These are phyloP conservation scores for Cebus imitator DNA, from an alignment of 2,113 vertebrate genomes.

Conservation along the genomic window DNA sequence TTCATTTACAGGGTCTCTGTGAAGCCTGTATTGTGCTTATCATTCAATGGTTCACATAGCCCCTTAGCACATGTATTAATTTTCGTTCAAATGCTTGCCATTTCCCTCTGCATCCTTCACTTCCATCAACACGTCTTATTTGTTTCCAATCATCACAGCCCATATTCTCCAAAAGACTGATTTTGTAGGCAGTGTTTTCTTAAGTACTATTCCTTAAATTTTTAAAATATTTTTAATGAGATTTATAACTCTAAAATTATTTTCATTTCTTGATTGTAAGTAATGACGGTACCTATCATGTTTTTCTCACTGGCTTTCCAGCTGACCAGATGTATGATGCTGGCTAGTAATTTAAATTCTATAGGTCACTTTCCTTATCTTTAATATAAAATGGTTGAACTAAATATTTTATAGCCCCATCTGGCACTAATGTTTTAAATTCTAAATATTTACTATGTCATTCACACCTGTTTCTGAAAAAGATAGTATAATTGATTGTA, in stretches of 20 bases:
- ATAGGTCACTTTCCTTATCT: neutral
- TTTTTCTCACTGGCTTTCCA: neutral
- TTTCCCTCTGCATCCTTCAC: constrained; percentile 51
- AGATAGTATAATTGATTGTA: neutral
- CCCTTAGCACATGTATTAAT: constrained; percentile 59
- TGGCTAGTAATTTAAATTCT: neutral
- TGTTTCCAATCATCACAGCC: constrained; percentile 1
- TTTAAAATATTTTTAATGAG: neutral
- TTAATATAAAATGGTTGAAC: neutral
- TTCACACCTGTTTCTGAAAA: neutral
- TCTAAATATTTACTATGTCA: neutral
- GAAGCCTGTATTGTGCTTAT: constrained; percentile 51
- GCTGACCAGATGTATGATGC: neutral
- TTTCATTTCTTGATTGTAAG: neutral
- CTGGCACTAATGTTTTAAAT: constrained; percentile 6
- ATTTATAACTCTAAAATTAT: neutral
- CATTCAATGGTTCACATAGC: constrained; percentile 37
- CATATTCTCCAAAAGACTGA: neutral
- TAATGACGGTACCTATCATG: neutral
- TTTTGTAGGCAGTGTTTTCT: neutral
- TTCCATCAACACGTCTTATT: constrained; percentile 26
- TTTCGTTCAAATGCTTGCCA: constrained; percentile 57
- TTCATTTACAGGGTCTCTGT: constrained; percentile 51
- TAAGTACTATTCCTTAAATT: constrained; percentile 14
- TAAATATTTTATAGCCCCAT: neutral